These are phyloP conservation scores for Dryobotodes eremita DNA, from an alignment of 2,888 invertebrate species.

Conservation along the genomic window DNA sequence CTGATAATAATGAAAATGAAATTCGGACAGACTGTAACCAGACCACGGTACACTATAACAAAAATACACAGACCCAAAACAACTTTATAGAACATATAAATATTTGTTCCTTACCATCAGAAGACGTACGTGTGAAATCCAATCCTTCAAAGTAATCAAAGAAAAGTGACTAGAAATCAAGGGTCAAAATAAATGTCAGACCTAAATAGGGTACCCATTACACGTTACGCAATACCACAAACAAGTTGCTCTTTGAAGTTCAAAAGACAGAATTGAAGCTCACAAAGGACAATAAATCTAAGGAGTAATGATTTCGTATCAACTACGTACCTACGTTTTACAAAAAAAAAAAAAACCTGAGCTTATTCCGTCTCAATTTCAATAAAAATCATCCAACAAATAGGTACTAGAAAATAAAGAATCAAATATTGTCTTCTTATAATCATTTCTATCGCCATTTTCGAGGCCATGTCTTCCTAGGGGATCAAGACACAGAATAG, in stretches of 20 bases:
- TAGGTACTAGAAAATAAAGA: conserved; percentile 3
- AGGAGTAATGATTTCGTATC: neutral
- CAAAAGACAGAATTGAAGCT: neutral
- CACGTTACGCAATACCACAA: neutral
- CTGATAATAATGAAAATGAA: neutral
- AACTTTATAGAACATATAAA: neutral
- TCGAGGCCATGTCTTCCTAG: conserved; percentile 25
- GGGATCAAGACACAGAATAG: neutral
- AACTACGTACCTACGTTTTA: neutral
- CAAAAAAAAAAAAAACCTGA: neutral
- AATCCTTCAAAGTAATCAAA: neutral
- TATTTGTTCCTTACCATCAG: too few relatives aligned
- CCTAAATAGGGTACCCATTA: neutral
- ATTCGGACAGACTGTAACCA: neutral
- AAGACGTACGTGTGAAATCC: neutral
- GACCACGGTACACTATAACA: neutral
- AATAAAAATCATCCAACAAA: neutral
- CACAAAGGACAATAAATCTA: neutral
- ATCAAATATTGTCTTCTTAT: conserved; percentile 21
- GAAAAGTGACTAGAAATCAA: neutral
- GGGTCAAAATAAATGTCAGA: conserved; percentile 2
- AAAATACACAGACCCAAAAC: neutral
- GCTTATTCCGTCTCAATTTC: conserved; percentile 9
- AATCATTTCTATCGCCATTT: conserved; percentile 28
- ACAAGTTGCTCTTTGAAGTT: neutral